These are phyloP conservation scores for Syngnathoides biaculeatus DNA, from an alignment of 2,113 vertebrate species.

Conservation along the genomic window DNA sequence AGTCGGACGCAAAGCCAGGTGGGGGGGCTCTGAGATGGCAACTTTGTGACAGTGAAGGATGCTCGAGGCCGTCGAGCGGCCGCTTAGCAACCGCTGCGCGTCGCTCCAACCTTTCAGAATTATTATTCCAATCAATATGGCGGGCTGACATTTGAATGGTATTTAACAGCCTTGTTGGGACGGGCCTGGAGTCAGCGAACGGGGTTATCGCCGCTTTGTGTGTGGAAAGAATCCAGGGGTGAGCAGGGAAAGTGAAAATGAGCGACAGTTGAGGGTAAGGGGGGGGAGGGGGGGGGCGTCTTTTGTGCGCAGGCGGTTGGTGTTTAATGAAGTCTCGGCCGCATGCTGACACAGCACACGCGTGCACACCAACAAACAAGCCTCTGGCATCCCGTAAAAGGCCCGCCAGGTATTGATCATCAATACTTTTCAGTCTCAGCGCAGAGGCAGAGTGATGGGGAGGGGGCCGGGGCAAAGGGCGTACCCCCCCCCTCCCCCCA, in stretches of 20 bases:
- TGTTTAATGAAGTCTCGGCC: constrained; percentile 70
- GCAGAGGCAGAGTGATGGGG: constrained; percentile 52
- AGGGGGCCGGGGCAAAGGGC: neutral
- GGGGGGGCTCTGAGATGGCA: constrained; percentile 65
- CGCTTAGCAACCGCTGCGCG: constrained; percentile 70
- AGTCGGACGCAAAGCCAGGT: constrained; percentile 57
- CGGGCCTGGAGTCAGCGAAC: constrained; percentile 19
- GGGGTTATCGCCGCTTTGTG: constrained; percentile 5
- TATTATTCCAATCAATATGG: constrained; percentile 74
- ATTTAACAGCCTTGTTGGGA: constrained; percentile 71
- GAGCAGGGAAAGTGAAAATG: constrained; percentile 43
- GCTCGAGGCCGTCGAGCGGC: constrained; percentile 37
- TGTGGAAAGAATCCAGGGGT: neutral
- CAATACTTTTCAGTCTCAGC: constrained; percentile 66
- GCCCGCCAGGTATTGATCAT: constrained; percentile 74
- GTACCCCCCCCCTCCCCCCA: constrained; percentile 8
- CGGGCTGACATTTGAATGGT: constrained; percentile 72
- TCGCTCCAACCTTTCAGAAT: constrained; percentile 67
- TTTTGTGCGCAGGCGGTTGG: constrained; percentile 22
- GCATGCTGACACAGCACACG: constrained; percentile 68
- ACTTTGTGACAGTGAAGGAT: constrained; percentile 74
- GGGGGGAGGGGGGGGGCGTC: constrained; percentile 30
- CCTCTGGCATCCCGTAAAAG: constrained; percentile 55
- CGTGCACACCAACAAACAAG: constrained; percentile 30
- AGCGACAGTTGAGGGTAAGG: constrained; percentile 33